These are phyloP conservation scores for Caenorhabditis doughertyi DNA, from an alignment of 2,888 invertebrate species.

Conservation along the genomic window DNA sequence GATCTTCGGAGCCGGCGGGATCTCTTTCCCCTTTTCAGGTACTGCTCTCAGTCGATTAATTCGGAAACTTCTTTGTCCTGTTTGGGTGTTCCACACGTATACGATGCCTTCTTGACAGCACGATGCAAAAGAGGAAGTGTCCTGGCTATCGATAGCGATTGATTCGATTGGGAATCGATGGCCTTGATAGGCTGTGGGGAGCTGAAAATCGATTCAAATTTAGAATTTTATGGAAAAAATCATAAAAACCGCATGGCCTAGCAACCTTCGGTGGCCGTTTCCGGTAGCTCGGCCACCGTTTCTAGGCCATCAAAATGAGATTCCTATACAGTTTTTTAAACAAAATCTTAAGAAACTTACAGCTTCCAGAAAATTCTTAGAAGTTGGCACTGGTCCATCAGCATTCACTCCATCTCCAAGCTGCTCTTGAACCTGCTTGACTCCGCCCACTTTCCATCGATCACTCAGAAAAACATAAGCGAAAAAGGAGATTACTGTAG, in stretches of 20 bases:
- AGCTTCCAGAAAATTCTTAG: slow-evolving; percentile 50
- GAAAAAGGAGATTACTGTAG: slow-evolving; percentile 76
- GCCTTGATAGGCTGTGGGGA: slow-evolving; percentile 72
- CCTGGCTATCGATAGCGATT: slow-evolving; percentile 30
- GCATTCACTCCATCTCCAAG: background rate
- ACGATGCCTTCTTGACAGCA: slow-evolving; percentile 76
- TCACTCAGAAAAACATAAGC: slow-evolving; percentile 76
- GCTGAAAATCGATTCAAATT: slow-evolving; percentile 56
- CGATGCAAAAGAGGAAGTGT: slow-evolving; percentile 66
- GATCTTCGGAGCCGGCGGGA: slow-evolving; percentile 60
- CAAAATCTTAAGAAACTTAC: slow-evolving; percentile 7
- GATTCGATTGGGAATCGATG: slow-evolving; percentile 77
- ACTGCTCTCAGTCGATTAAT: slow-evolving; percentile 54
- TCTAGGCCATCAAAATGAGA: no score
- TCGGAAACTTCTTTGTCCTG: slow-evolving; percentile 56
- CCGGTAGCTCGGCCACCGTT: no score
- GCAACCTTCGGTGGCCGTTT: no score
- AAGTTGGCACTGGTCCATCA: no score
- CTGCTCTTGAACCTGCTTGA: slow-evolving; percentile 38
- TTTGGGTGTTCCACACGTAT: slow-evolving; percentile 71
- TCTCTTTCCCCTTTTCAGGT: slow-evolving; percentile 43
- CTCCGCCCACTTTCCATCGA: slow-evolving; percentile 51
- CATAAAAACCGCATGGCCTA: background rate
- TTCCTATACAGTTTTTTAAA: background rate
- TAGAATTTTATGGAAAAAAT: background rate